Percentiles rank a stretch among this genome's conserved stretches.
These are phyloP conservation scores for Rhamnusium bicolor DNA, from an alignment of 2,888 invertebrate species.

Conservation along the genomic window DNA sequence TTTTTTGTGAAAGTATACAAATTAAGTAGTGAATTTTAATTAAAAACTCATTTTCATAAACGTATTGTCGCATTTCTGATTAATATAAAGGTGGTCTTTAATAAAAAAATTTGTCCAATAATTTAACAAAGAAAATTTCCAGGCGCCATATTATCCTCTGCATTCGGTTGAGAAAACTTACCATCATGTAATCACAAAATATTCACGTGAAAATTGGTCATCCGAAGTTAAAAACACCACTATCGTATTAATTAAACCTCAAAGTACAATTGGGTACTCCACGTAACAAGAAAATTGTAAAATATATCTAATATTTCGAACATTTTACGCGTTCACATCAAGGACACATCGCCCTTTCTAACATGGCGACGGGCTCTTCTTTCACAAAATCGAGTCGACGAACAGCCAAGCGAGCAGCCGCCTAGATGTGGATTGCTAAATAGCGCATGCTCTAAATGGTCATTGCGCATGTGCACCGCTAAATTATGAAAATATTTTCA, in stretches of 20 bases:
- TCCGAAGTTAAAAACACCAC: slow-evolving; percentile 73
- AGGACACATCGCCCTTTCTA: slow-evolving; percentile 71
- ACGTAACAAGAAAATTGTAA: slow-evolving; percentile 73
- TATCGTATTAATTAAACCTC: slow-evolving; percentile 69
- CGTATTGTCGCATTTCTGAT: neutral
- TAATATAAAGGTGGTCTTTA: neutral
- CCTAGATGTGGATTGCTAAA: slow-evolving; percentile 51
- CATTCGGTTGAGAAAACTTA: slow-evolving; percentile 72
- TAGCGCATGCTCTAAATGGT: slow-evolving; percentile 54
- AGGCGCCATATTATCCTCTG: slow-evolving; percentile 72
- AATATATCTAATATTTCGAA: slow-evolving; percentile 72
- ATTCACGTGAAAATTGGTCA: slow-evolving; percentile 74
- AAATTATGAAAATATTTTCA: slow-evolving; percentile 39
- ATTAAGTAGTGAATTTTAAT: neutral
- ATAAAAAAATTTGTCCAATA: slow-evolving; percentile 34
- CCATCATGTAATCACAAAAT: slow-evolving; percentile 81
- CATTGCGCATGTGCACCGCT: slow-evolving; percentile 49
- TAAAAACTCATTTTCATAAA: neutral
- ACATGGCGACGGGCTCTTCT: slow-evolving; percentile 72
- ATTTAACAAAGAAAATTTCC: slow-evolving; percentile 59
- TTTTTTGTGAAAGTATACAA: slow-evolving; percentile 32
- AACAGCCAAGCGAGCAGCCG: slow-evolving; percentile 58
- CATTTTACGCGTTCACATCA: slow-evolving; percentile 71
- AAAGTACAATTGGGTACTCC: slow-evolving; percentile 73
- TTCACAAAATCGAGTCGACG: slow-evolving; percentile 42